Base-by-base conservation (phyloP, 1,140 invertebrate genomes). In the Ptiloglossa arizonensis region DNA sequence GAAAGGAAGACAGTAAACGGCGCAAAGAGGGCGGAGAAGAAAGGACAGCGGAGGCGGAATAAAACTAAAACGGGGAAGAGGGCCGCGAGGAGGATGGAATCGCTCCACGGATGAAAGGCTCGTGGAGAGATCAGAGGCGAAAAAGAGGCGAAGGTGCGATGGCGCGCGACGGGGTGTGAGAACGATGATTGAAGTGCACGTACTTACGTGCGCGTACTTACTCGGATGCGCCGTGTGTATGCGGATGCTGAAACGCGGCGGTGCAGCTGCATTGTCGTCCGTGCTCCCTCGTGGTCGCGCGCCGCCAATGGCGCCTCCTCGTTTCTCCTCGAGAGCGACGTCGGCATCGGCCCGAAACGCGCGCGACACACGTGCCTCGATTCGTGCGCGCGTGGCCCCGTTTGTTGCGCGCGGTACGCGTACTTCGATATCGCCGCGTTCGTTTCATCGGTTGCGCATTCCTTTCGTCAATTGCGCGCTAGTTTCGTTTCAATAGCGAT, bases 161-260 rank as follows among this genome's bases (percentile, higher is more conserved):
- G 87, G 86, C 76, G 89, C 83, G 83, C 84, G 79, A 82, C 76
- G 77, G 77, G 85, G 82, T 87, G 85, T 81, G 85, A 89, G 87
- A 87, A 83, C 79, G 88, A 91, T 91, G 90, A 91, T 91, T 91
- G 88, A 91, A 92, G 90, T 91, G 90, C 90, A 89, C 78, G 81
- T 90, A 90, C 90, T 90, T 91, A 91, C 80, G 83, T 87, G 80
- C 70, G 75, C 80, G 85, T 89, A 87, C 79, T 88, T 89, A 88
- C 87, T 90, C 85, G 79, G 84, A 77, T 87, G 81, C 80, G 62
- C 27, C 46, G 71, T 54, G 56, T 80, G 71, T 62, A 69, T 62
- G 48, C 81, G 78, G 81, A 78, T 85, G 85, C 80, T 64, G 79
- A 72, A 79, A 80, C 83, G 80, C 71, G 38, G 64, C 59, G 71